Percentiles rank a stretch among this genome's conserved stretches.
phyloP scores from a whole-genome alignment of 2,888 invertebrate genomes.

The Nymphalis polychloros region DNA sequence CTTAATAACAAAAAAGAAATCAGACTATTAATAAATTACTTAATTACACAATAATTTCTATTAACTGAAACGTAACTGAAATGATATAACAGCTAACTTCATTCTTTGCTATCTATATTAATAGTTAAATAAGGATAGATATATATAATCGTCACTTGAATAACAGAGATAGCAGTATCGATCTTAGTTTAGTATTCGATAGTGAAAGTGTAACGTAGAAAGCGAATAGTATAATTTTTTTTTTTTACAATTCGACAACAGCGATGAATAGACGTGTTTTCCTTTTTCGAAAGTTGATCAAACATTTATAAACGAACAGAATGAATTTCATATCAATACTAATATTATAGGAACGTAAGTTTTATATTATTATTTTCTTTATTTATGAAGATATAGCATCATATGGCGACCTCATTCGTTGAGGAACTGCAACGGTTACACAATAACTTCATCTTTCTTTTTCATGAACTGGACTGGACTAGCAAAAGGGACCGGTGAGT shows the following conservation, averaged over 20 bases:
- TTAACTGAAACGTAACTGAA: slow-evolving; percentile 7
- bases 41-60: background rate
- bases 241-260: slow-evolving; percentile 48
- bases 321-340: background rate
- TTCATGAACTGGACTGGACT: no score
- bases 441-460: no score
- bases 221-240: slow-evolving; percentile 40
- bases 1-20: no score
- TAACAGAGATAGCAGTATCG: slow-evolving; percentile 27
- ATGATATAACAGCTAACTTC: slow-evolving; percentile 28
- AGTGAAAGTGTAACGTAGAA: slow-evolving; percentile 47
- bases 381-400: no score
- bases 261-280: slow-evolving; percentile 47
- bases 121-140: slow-evolving; percentile 18
- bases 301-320: slow-evolving; percentile 21
- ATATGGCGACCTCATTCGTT: no score
- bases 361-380: no score
- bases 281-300: slow-evolving; percentile 55
- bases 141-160: slow-evolving; percentile 31
- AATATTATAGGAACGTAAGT: background rate
- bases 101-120: slow-evolving; percentile 4
- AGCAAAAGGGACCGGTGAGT: no score
- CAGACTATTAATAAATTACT: background rate
- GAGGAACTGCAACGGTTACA: no score
- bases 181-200: slow-evolving; percentile 22